phyloP scores from a whole-genome alignment of 2,888 invertebrate genomes.

The Drosophila tanythrix region DNA sequence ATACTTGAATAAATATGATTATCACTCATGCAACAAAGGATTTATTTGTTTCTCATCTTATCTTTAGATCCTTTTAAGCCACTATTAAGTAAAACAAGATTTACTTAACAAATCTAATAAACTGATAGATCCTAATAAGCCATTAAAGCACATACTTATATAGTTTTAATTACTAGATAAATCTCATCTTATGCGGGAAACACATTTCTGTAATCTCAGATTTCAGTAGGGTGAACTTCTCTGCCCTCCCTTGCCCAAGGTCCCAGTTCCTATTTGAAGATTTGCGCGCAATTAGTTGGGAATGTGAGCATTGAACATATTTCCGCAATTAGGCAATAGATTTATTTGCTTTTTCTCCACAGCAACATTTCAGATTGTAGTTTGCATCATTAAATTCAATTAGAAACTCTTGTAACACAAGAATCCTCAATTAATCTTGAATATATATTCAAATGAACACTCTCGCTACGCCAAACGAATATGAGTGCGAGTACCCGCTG shows the following conservation, averaged over 20 bases:
- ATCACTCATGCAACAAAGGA: neutral
- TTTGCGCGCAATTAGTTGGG: neutral
- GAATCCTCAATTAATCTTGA: constrained; percentile 44
- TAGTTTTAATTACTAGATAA: neutral
- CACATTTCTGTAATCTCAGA: neutral
- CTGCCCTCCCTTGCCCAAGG: neutral
- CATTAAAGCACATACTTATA: neutral
- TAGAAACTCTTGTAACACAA: constrained; percentile 50
- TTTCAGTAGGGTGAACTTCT: neutral
- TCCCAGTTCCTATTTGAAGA: neutral
- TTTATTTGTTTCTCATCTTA: neutral
- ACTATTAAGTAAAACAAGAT: neutral
- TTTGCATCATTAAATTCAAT: constrained; percentile 53
- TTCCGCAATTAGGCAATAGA: constrained; percentile 6
- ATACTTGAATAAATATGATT: neutral
- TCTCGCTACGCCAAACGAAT: neutral
- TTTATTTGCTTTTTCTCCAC: constrained; percentile 10
- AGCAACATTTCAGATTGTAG: constrained; percentile 9
- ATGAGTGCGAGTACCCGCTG: constrained; percentile 3
- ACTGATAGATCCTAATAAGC: neutral
- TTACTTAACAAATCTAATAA: neutral
- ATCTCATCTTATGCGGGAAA: neutral
- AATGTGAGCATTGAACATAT: constrained; percentile 6
- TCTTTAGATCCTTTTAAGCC: neutral
- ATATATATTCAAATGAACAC: constrained; percentile 39